Percentiles rank a stretch among this genome's conserved stretches.
Evolutionary conservation across 2,797 vertebrate genomes (phyloP).

Genomic region (Limnodromus scolopaceus): DNA sequence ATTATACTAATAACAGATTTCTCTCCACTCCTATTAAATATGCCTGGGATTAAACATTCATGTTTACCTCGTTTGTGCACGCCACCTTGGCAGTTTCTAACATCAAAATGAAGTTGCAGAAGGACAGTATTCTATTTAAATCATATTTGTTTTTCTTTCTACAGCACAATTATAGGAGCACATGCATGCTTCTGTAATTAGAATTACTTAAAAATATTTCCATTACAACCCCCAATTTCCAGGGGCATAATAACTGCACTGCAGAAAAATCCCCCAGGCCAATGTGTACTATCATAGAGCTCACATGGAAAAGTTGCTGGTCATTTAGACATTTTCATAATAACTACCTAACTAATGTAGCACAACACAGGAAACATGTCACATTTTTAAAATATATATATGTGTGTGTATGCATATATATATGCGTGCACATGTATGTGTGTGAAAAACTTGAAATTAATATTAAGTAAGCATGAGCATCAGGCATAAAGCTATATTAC

Average conservation of each 20-base stretch:
- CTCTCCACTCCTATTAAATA: constrained; percentile 1
- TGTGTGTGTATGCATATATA: rapidly evolving
- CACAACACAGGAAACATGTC: background rate
- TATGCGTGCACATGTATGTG: rapidly evolving
- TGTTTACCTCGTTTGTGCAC: background rate
- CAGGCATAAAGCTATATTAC: background rate
- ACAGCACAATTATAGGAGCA: background rate
- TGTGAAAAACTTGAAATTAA: background rate
- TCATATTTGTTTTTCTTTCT: constrained; percentile 26
- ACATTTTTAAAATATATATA: background rate
- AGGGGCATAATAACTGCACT: background rate
- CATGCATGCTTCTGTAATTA: background rate
- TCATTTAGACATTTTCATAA: background rate
- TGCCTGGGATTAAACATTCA: background rate
- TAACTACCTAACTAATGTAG: background rate
- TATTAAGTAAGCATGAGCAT: background rate
- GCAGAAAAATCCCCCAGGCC: background rate
- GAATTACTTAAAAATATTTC: background rate
- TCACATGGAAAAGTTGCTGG: background rate
- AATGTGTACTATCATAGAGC: rapidly evolving
- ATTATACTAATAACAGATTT: constrained; percentile 62
- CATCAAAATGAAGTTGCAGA: background rate
- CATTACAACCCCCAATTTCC: background rate
- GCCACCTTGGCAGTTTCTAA: background rate
- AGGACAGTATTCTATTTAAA: background rate